phyloP scores from a whole-genome alignment of 2,113 vertebrate genomes.

The Ceyx margarethae region DNA sequence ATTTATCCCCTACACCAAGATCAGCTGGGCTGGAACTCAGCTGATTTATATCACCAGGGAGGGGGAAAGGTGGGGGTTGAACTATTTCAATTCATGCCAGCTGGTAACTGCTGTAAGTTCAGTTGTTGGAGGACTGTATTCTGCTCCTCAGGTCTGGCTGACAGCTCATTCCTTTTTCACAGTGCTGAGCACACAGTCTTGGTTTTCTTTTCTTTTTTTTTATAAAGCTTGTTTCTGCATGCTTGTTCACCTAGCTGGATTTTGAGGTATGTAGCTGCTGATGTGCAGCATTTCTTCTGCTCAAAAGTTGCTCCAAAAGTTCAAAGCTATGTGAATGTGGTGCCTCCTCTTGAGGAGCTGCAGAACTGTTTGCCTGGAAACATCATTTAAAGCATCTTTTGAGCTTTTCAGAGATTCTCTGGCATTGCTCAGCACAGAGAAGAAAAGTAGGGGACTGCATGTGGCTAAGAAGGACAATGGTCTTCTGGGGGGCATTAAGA shows the following conservation, averaged over 20 bases:
- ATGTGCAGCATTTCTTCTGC: not conserved
- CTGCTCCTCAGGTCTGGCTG: not conserved
- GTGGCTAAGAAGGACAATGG: not conserved
- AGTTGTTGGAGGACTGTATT: not conserved
- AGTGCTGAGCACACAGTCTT: not conserved
- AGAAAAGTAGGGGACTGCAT: not conserved
- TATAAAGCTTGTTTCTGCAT: not conserved
- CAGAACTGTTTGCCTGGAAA: not conserved
- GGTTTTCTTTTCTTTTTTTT: not conserved
- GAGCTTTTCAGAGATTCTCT: not conserved
- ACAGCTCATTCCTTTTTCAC: not conserved
- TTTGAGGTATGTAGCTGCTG: not conserved
- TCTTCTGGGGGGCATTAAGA: not conserved
- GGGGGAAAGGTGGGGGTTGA: not conserved
- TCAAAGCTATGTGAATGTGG: not conserved
- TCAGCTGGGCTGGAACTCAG: constrained; percentile 40
- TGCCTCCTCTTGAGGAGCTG: not conserved
- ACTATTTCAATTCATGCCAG: not conserved
- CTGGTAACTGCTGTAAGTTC: not conserved
- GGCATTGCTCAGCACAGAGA: not conserved
- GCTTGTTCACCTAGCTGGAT: fast-evolving
- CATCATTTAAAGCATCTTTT: not conserved
- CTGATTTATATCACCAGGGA: not conserved
- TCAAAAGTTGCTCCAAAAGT: not conserved
- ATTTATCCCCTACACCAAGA: not conserved